phyloP scores from a whole-genome alignment of 2,797 vertebrate species.

The Taenioides sp. region DNA sequence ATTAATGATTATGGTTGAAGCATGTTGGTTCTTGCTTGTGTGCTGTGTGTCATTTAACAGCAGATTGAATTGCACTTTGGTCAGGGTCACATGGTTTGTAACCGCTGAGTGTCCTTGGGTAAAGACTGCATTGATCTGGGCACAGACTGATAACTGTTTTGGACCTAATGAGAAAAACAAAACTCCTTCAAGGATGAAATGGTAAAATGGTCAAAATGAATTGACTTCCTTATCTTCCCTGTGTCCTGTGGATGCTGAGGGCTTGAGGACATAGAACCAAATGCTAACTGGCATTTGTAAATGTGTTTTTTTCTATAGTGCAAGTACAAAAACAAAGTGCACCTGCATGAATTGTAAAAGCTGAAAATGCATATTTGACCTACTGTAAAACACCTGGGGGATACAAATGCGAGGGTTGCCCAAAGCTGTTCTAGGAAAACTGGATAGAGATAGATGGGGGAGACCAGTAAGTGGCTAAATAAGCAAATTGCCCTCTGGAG shows the following conservation, averaged over 20 bases:
- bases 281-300: constrained; percentile 74
- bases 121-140: constrained; percentile 22
- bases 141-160: constrained; percentile 7
- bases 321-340: constrained; percentile 17
- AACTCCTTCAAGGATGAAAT: neutral
- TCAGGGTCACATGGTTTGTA: constrained; percentile 29
- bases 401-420: constrained; percentile 5
- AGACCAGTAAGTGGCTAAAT: constrained; percentile 62
- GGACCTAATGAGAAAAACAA: constrained; percentile 1
- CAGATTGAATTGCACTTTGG: constrained; percentile 15
- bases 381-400: neutral
- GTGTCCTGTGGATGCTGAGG: constrained; percentile 50
- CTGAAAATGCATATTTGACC: constrained; percentile 35
- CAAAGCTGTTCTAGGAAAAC: neutral
- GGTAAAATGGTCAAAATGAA: neutral
- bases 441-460: constrained; percentile 47
- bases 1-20: constrained; percentile 2
- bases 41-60: constrained; percentile 16
- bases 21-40: neutral
- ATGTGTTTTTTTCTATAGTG: constrained; percentile 37
- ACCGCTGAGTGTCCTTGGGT: constrained; percentile 32
- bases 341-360: constrained; percentile 16
- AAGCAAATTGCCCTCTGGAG: constrained; percentile 73
- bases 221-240: constrained; percentile 13
- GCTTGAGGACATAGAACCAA: constrained; percentile 59